Evolutionary conservation across 1,140 invertebrate genomes (phyloP), one percentile per base, ranked within the genome.

Genomic region (Antheraea mylitta): DNA sequence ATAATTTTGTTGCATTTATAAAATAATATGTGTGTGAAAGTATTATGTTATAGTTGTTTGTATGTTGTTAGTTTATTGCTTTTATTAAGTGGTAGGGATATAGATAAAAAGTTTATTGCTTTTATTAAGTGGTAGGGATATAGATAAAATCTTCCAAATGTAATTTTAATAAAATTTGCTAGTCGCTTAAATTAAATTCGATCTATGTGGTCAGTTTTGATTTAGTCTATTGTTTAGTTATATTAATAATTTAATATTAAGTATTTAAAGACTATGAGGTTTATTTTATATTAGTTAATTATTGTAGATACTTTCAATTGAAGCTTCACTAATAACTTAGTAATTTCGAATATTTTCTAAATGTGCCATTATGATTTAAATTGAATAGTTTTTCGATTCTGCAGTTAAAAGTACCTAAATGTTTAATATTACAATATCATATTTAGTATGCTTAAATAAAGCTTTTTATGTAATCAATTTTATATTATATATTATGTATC

Each of bases 1-100:
- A 18, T 77, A 64, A 81, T 79, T 87, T 83, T 81, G 81, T 86
- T 86, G 85, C 84, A 86, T 89, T 87, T 86, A 84, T 71, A 65
- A 66, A 72, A 69, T 68, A 68, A 71, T 68, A 37, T 73, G 18
- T 61, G 18, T 61, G 38, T 9, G 11, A 42, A 11, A 18, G 18
- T 60, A 10, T 66, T 36, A 61, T 53, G 45, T 53, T 53, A 53
- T 16, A 53, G 45, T 53, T 53, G 16, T 61, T 70, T 58, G 68
- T 72, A 37, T 70, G 64, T 71, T 65, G 70, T 64, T 73, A 77
- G 38, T 0, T 8, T 67, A 58, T 74, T 75, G 75, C 74, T 75
- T 76, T 63, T 69, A 74, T 73, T 59, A 69, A 75, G 61, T 65
- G 38, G 7, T 71, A 66, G 71, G 71, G 72, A 53, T 53, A 16